Evolutionary conservation across 2,113 vertebrate species (phyloP), one percentile per base, ranked within the genome.

Genomic region (Varanus salvator): DNA sequence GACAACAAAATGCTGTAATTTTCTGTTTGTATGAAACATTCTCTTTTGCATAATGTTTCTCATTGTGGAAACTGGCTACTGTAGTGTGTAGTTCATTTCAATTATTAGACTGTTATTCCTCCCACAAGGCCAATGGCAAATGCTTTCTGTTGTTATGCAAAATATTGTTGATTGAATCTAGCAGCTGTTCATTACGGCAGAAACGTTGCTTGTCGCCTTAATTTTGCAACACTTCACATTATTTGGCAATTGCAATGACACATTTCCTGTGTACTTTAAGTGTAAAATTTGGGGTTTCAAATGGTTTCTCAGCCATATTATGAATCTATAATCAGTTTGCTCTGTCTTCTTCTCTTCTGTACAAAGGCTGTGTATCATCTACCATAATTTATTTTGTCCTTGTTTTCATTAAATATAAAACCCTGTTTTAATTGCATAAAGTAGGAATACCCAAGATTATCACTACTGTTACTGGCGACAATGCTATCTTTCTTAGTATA

Each of bases 101-200:
- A 52, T 93, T 94, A 83, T 93, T 93, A 93, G 88, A 78, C 91
- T 90, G 81, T 92, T 93, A 89, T 91, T 92, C 89, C 60, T 81
- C 34, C 72, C 87, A 81, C 34, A 75, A 94, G 54, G 31, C 86
- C 87, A 77, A 80, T 77, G n/a, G 44, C 5, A 89, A 92, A 93
- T 88, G 69, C 21, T 93, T 92, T 88, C 78, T 6, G 66, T 90
- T 89, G 4, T 84, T 90, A 9, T 52, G 14, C 68, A 84, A 89
- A 91, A 66, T n/a, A 77, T 23, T 80, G 15, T 80, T 90, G 6
- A 44, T 54, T 94, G 87, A 66, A 0, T 87, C 82, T 86, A 86
- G 66, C 66, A 93, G 31, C n/a, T 90, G 8, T 89, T 92, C 0
- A 2, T 57, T 93, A 84, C 2, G 48, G 81, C 29, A 75, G 86